Base-by-base conservation (phyloP, 2,888 invertebrate species). In the Diaphora mendica region DNA sequence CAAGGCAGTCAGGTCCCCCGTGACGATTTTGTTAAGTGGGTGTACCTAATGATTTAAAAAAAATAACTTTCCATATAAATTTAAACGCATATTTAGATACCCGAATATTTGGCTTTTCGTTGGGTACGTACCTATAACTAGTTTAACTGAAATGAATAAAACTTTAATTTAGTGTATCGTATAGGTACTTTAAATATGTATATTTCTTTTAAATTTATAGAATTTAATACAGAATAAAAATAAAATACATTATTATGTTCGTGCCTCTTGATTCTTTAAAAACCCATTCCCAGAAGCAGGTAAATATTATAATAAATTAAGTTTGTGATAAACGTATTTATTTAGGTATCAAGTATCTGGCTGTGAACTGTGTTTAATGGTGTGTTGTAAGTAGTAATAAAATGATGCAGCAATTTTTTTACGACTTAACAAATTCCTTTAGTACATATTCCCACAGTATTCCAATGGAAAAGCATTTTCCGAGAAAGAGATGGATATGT, bases 341-440 rank as follows among this genome's bases (percentile, higher is more conserved):
- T 30, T 30, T 15, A 62, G 15, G n/a, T 62, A 62, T 62, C 26
- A 62, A 62, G 55, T 62, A 62, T 62, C 59, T 62, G 15, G 59
- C 3, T 13, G 26, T 59, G 59, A 59, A 59, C n/a, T 59, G 59
- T 55, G 11, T 59, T 59, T 51, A 51, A 2, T 11, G n/a, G 59
- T 59, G 59, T 59, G 23, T n/a, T 59, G 59, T 26, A 26, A 62
- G 23, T 68, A 68, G 66, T 44, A 35, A 30, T 35, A 67, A 72
- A 75, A 66, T 66, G 73, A 77, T 67, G 59, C 74, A 70, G 33
- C 62, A 23, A 33, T 33, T 13, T 71, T 64, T 33, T 67, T 64
- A 51, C 51, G 44, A 68, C 48, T 70, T 48, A 59, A 67, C 33
- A 72, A 67, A 73, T 51, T 75, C 23, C 33, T 76, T 51, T 64